Percentiles rank a stretch among this genome's conserved stretches.
Evolutionary conservation across 2,113 vertebrate genomes (phyloP).

Genomic region (Callocephalon fimbriatum): DNA sequence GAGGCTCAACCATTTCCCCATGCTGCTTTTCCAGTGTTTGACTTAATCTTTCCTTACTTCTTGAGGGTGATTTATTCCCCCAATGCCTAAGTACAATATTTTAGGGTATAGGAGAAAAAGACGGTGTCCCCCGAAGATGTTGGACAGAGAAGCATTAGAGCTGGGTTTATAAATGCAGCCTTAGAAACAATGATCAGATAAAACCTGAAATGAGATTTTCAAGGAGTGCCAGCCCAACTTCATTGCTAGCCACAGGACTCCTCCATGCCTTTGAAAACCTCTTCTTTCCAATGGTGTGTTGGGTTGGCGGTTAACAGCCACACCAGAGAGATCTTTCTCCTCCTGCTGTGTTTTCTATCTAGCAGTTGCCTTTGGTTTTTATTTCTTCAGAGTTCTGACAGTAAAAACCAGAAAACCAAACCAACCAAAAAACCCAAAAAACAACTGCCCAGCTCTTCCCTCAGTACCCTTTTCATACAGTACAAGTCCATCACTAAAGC

Average conservation of each 20-base stretch:
- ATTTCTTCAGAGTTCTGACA: no score
- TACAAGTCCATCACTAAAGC: not conserved
- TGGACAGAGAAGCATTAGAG: not conserved
- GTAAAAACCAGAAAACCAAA: no score
- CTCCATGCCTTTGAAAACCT: slow-evolving; percentile 9
- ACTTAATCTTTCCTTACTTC: not conserved
- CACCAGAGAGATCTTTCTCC: no score
- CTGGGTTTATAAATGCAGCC: not conserved
- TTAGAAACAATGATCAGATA: not conserved
- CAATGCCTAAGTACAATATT: not conserved
- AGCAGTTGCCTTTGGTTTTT: no score
- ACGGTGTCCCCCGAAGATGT: not conserved
- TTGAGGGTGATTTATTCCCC: not conserved
- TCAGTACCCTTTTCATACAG: not conserved
- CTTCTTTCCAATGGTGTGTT: not conserved
- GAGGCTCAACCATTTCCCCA: not conserved
- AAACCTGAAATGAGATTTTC: not conserved
- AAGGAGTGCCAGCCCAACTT: not conserved
- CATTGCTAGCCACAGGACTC: not conserved
- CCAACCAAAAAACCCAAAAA: no score
- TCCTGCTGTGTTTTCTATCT: no score
- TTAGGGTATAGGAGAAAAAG: not conserved
- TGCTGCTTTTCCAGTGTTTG: not conserved
- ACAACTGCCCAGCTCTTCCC: not conserved
- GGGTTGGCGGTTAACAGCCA: no score